A percentile compares a stretch with the other conserved stretches of the same genome.
Conservation (phyloP, 2,888 invertebrate species). For the Lepas anatifera region DNA sequence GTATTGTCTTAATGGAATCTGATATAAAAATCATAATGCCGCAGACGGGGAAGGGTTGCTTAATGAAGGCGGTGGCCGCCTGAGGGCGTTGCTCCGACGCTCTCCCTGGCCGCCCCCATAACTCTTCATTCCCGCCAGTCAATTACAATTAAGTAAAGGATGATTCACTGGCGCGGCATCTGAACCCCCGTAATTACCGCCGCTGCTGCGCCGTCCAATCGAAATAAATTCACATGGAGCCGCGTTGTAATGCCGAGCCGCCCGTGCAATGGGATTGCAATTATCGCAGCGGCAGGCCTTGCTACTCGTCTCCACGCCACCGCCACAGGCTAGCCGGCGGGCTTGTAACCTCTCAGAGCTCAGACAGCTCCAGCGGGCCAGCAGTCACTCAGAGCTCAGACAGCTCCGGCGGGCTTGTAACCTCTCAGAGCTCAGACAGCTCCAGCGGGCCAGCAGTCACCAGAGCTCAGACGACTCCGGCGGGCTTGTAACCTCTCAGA, state of each 20-base stretch:
- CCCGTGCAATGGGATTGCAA: conserved; percentile 1
- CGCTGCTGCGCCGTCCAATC: conserved; percentile 2
- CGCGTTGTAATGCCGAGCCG: not conserved
- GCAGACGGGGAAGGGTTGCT: conserved; percentile 5
- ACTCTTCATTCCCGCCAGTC: conserved; percentile 4
- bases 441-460: not conserved
- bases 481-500: too few species aligned
- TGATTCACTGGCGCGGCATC: not conserved
- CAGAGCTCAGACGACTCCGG: not conserved
- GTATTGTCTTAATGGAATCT: conserved; percentile 12
- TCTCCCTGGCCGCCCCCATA: not conserved
- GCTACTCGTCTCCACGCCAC: too few species aligned
- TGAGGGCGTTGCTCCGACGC: too few species aligned
- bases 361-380: not conserved
- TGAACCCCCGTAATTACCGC: not conserved
- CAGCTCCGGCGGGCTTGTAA: not conserved
- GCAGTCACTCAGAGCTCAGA: not conserved
- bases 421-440: too few species aligned
- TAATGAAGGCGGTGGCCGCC: conserved; percentile 4
- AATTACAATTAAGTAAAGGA: conserved; percentile 9
- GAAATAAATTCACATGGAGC: conserved; percentile 7
- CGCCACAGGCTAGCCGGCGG: too few species aligned
- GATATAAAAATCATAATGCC: conserved; percentile 12
- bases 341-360: too few species aligned
- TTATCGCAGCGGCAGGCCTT: too few species aligned